Evolutionary conservation across 2,113 vertebrate genomes (phyloP), one percentile per base, ranked within the genome.

Genomic region (Plecotus auritus): DNA sequence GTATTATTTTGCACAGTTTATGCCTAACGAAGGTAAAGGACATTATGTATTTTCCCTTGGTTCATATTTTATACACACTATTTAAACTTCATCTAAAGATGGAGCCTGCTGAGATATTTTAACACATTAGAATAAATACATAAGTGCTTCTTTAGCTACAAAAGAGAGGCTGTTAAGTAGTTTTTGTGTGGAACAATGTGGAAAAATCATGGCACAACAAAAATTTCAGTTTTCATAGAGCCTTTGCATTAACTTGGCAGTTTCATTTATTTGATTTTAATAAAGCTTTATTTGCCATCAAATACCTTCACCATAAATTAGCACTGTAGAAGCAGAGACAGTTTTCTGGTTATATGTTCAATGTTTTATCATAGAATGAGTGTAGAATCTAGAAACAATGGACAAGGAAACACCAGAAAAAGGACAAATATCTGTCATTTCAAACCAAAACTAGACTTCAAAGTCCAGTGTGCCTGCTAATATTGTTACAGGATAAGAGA

Each of bases 231-330:
- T 92, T 67, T 87, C 51, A 90, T 59, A 9, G 6, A 96, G 56
- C 17, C 1, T 56, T 94, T 96, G 22, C 22, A 61, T 37, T 91
- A 49, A 76, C 28, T 87, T 37, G 12, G 2, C 16, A n/a, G 69
- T 59, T 88, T 97, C 82, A 97, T 94, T 97, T 96, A 14, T 22
- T 97, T 30, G n/a, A 94, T 93, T 96, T 67, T 0, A 0, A 90
- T 72, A 14, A 91, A 49, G 76, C 89, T 92, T 93, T 17, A 69
- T 83, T 95, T 94, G 42, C 14, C 91, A 94, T 22, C 82, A 93
- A 94, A 66, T 59, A 78, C 0, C 9, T 0, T 2, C 7, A 40
- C 12, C 45, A 82, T 96, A 96, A 97, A 94, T 49, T 86, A 82
- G 17, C 30, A 76, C 9, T 77, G 23, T 61, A 61, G 45, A 91